Conservation (phyloP, 1,140 invertebrate species). For the Anadara kagoshimensis region DNA sequence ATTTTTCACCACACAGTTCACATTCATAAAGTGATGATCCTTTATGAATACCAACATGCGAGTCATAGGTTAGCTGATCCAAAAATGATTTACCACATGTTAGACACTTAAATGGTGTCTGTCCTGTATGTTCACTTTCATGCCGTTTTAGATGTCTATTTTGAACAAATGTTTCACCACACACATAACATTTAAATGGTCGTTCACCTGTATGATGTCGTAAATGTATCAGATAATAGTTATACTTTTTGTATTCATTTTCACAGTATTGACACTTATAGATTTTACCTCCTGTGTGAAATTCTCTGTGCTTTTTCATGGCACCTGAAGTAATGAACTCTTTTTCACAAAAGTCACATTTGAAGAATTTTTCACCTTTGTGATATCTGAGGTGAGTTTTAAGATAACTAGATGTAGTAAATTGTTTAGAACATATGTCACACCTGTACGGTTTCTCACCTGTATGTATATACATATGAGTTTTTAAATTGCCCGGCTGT, state of each 20-base stretch:
- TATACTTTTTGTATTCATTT: conserved; percentile 25
- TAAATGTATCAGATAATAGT: conserved; percentile 33
- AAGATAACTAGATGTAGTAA: conserved; percentile 39
- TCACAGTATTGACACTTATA: conserved; percentile 45
- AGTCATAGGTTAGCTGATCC: too few species aligned
- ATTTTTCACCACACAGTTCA: too few species aligned
- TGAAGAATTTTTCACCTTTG: conserved; percentile 51
- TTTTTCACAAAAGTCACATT: conserved; percentile 56
- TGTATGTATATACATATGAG: conserved; percentile 48
- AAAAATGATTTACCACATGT: too few species aligned
- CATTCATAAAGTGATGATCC: too few species aligned
- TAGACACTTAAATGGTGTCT: too few species aligned
- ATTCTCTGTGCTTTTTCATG: conserved; percentile 32
- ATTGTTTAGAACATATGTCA: conserved; percentile 46
- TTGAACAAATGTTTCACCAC: neutral
- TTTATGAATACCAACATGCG: too few species aligned
- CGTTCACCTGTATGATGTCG: conserved; percentile 47
- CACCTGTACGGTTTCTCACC: conserved; percentile 50
- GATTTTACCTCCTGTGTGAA: conserved; percentile 35
- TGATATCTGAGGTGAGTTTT: conserved; percentile 52
- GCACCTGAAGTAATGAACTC: conserved; percentile 37
- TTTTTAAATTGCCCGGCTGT: conserved; percentile 53
- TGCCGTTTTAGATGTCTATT: too few species aligned
- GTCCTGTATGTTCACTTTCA: too few species aligned
- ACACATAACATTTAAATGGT: conserved; percentile 29